These are phyloP conservation scores for Hermaeophaga mercurialis DNA, from an alignment of 2,888 invertebrate species.

Conservation along the genomic window DNA sequence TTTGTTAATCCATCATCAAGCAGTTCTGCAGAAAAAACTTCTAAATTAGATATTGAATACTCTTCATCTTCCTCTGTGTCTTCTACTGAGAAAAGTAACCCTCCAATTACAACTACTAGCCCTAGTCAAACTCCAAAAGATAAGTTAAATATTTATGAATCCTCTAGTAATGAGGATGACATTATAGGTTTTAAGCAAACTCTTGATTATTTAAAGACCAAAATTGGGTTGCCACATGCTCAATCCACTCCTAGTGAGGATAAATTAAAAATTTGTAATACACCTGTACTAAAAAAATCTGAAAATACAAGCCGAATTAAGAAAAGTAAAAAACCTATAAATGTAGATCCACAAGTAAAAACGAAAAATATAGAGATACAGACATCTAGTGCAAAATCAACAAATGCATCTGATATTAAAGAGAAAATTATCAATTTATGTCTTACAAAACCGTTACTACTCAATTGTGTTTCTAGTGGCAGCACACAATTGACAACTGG, in stretches of 20 bases:
- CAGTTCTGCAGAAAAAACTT: conserved; percentile 25
- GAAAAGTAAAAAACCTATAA: background rate
- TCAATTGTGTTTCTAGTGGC: conserved; percentile 43
- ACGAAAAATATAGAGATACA: too few relatives aligned
- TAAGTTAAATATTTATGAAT: conserved; percentile 22
- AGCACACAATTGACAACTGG: conserved; percentile 29
- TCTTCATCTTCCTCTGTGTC: conserved; percentile 22
- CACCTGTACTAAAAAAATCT: conserved; percentile 23
- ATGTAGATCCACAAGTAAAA: background rate
- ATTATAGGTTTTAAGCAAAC: conserved; percentile 35
- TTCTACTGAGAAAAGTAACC: conserved; percentile 15
- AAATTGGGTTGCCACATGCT: conserved; percentile 59
- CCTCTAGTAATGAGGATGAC: conserved; percentile 26
- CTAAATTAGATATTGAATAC: conserved; percentile 4
- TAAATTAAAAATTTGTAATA: conserved; percentile 20
- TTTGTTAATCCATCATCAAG: conserved; percentile 30
- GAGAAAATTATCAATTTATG: conserved; percentile 43
- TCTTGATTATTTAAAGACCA: conserved; percentile 41
- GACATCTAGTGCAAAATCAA: too few relatives aligned
- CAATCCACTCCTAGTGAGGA: conserved; percentile 60
- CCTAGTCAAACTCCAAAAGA: conserved; percentile 9
- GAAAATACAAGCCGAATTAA: conserved; percentile 18
- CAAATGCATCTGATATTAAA: conserved; percentile 17
- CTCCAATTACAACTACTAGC: conserved; percentile 15
- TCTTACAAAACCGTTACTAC: conserved; percentile 45